Percentiles rank a stretch among this genome's conserved stretches.
Conservation (phyloP, 2,113 vertebrate genomes). For the Ondatra zibethicus region DNA sequence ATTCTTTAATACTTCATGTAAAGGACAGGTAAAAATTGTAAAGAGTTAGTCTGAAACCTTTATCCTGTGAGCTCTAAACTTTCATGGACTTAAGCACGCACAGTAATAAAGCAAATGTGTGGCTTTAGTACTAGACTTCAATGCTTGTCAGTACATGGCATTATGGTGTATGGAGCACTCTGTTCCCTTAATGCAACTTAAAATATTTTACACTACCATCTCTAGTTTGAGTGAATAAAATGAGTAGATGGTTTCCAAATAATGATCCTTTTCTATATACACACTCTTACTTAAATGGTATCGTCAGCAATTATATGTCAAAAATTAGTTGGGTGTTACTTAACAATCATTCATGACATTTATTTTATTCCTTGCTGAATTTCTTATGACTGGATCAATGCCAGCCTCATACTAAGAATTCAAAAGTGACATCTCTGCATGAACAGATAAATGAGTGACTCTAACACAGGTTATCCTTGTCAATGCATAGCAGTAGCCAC, state of each 20-base stretch:
- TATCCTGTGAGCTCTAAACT: too few relatives aligned
- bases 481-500: not conserved
- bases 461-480: not conserved
- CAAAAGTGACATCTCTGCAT: not conserved
- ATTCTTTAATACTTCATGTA: too few relatives aligned
- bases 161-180: not conserved
- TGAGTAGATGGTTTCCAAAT: constrained; percentile 32
- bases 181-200: not conserved
- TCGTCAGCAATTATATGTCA: not conserved
- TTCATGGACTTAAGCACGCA: not conserved
- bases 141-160: not conserved
- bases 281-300: not conserved
- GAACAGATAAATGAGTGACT: not conserved
- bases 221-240: constrained; percentile 29
- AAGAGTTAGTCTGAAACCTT: too few relatives aligned
- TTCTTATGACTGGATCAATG: not conserved
- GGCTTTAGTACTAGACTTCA: constrained; percentile 17
- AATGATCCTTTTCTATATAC: not conserved
- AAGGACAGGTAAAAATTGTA: too few relatives aligned
- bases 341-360: not conserved
- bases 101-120: not conserved
- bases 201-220: not conserved
- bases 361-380: not conserved
- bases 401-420: not conserved
- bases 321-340: not conserved